Base-by-base conservation (phyloP, 2,113 vertebrate genomes). In the Cyphomyrus plagiostoma region DNA sequence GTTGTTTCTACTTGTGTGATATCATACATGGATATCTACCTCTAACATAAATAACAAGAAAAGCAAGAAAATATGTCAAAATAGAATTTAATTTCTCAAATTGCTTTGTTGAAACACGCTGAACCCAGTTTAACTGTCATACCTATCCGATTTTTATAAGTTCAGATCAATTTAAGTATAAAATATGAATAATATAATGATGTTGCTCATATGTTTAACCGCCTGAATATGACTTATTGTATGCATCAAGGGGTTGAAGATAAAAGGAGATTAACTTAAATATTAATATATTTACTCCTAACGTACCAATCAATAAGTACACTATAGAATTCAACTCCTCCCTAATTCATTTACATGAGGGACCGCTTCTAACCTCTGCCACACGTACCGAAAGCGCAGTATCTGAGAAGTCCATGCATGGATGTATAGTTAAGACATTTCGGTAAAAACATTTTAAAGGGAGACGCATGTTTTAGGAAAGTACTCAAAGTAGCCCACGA, bases 271-370 rank as follows among this genome's bases (percentile, higher is more conserved):
- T 39, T 80, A 80, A 80, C 74, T 39, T 35, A 19, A 80, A 80
- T 77, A 77, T 39, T 30, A 39, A 7, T 42, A 42, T 19, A 42
- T 80, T 80, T 42, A 19, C 3, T 39, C 3, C 70, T 74, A 74
- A 74, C 35, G 35, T 80, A 80, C 74, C 74, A 89, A 83, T 89
- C 70, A 39, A 52, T 48, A 83, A 26, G 48, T 89, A 30, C 17
- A 13, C 46, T 83, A 74, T n/a, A 45, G 30, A 83, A 21, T 89
- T 49, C 15, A 39, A 8, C 88, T 83, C 88, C 88, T 82, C 88
- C 88, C 74, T 46, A 9, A 19, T 82, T 82, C 88, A 89, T n/a
- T 56, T 82, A 80, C 49, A 89, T 13, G 45, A 49, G 21, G n/a
- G n/a, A 15, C n/a, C 48, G 23, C n/a, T 50, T 50, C 83, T 30